A percentile compares a stretch with the other conserved stretches of the same genome.
phyloP scores from a whole-genome alignment of 1,140 invertebrate species.

The Oryctes rhinoceros region DNA sequence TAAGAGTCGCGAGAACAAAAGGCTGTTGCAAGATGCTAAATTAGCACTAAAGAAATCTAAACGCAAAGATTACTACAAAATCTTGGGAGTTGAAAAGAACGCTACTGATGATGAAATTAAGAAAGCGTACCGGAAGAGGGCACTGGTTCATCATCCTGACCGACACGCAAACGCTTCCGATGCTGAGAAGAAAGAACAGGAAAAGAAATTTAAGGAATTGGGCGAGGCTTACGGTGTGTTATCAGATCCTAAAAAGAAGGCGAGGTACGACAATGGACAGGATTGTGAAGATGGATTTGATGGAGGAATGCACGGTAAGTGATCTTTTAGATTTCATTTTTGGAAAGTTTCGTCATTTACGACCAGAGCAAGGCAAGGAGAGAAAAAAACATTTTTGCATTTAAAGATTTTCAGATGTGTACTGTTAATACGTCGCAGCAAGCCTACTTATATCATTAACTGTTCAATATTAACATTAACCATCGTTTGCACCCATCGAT shows the following conservation, averaged over 20 bases:
- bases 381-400: no score
- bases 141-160: conserved; percentile 89
- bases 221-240: conserved; percentile 96
- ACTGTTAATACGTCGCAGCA: no score
- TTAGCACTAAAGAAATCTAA: conserved; percentile 88
- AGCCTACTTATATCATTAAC: no score
- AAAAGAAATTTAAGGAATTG: conserved; percentile 96
- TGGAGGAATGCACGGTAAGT: conserved; percentile 60
- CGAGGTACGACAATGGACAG: conserved; percentile 92
- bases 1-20: conserved; percentile 80
- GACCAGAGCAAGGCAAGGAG: no score
- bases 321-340: conserved; percentile 19
- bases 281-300: conserved; percentile 79
- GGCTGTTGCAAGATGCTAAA: conserved; percentile 85
- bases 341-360: no score
- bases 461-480: no score
- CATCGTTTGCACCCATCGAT: no score
- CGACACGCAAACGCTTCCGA: conserved; percentile 88
- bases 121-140: conserved; percentile 93
- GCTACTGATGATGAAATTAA: conserved; percentile 95
- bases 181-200: conserved; percentile 86
- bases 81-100: conserved; percentile 85
- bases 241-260: conserved; percentile 90
- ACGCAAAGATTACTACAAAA: conserved; percentile 98
- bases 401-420: no score